Evolutionary conservation across 2,888 invertebrate genomes (phyloP).

Genomic region (Ametastegia equiseti): DNA sequence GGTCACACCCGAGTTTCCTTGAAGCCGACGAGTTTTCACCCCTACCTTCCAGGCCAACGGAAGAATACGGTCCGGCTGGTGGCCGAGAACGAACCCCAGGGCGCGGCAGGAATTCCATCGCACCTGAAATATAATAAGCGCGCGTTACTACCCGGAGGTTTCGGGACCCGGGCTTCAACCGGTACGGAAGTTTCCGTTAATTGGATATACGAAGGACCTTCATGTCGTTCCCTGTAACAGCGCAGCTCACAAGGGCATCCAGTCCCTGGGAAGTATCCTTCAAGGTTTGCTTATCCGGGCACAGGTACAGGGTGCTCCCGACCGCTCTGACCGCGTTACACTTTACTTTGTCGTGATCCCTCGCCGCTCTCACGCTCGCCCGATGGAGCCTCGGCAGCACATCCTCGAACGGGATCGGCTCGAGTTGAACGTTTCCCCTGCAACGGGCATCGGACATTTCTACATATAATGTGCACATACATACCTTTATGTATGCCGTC

Average conservation of each 20-base stretch:
- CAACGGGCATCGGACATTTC: conserved; percentile 47
- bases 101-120: conserved; percentile 96
- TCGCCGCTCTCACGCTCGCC: conserved; percentile 82
- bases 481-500: too few species aligned
- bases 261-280: conserved; percentile 81
- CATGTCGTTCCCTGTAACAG: conserved; percentile 85
- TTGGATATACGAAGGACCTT: conserved; percentile 78
- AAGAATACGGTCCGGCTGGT: conserved; percentile 73
- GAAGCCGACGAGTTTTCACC: too few species aligned
- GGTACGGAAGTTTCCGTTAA: background rate
- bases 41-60: conserved; percentile 74
- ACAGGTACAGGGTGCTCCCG: conserved; percentile 86
- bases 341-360: conserved; percentile 89
- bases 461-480: too few species aligned
- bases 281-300: conserved; percentile 77
- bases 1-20: too few species aligned
- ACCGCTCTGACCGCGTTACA: conserved; percentile 89
- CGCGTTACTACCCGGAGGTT: background rate
- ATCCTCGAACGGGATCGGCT: conserved; percentile 82
- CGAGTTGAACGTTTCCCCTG: conserved; percentile 79
- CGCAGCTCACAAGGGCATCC: conserved; percentile 83
- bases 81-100: conserved; percentile 86
- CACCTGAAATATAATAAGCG: conserved; percentile 75
- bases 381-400: conserved; percentile 84
- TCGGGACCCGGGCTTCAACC: background rate